Percentiles rank a stretch among this genome's conserved stretches.
These are phyloP conservation scores for Rhodinocichla rosea DNA, from an alignment of 2,113 vertebrate genomes.

Conservation along the genomic window DNA sequence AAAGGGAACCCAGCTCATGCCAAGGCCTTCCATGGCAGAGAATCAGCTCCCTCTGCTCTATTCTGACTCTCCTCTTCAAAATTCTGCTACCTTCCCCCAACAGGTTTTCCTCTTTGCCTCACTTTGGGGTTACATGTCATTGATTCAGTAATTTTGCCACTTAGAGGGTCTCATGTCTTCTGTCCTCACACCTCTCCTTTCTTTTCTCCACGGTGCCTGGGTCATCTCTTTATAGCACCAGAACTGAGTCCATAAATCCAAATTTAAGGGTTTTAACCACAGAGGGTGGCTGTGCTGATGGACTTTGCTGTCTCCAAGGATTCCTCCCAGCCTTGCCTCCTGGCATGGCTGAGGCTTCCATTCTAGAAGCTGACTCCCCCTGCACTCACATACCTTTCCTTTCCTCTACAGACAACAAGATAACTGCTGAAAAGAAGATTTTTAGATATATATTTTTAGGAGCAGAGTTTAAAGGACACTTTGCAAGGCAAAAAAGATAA, in stretches of 20 bases:
- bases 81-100: neutral
- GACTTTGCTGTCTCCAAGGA: neutral
- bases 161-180: neutral
- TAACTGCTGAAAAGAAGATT: neutral
- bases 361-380: neutral
- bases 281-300: neutral
- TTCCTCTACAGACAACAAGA: neutral
- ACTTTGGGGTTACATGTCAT: neutral
- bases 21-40: neutral
- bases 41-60: neutral
- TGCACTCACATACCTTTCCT: neutral
- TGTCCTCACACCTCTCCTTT: neutral
- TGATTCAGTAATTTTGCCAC: neutral
- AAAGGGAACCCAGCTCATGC: neutral
- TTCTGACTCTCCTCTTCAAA: neutral
- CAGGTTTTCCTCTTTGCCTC: neutral
- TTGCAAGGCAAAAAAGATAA: slow-evolving; percentile 28
- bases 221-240: neutral
- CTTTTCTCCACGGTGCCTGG: neutral
- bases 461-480: slow-evolving; percentile 30
- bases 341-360: neutral
- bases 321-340: neutral
- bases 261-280: neutral
- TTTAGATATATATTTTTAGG: neutral
- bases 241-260: neutral